phyloP scores from a whole-genome alignment of 2,888 invertebrate species.

The Lepidonotus clava region DNA sequence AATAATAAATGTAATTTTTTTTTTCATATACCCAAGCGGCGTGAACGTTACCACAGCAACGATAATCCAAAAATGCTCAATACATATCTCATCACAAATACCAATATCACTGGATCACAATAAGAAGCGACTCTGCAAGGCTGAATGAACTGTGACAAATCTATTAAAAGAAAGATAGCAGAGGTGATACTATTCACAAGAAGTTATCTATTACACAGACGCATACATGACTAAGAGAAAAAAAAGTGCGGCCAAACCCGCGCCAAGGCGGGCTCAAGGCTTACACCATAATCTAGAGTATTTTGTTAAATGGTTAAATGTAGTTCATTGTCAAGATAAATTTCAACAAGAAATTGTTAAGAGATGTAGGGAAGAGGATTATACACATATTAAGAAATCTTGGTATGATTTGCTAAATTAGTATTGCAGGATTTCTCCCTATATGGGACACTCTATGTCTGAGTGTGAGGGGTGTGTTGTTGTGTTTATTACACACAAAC shows the following conservation, averaged over 20 bases:
- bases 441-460: background rate
- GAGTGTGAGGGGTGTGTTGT: background rate
- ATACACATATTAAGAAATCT: constrained; percentile 40
- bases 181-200: constrained; percentile 50
- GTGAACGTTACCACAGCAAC: constrained; percentile 42
- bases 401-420: constrained; percentile 23
- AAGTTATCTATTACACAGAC: constrained; percentile 12
- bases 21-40: constrained; percentile 16
- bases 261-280: constrained; percentile 1
- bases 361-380: constrained; percentile 45
- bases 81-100: constrained; percentile 31
- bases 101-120: constrained; percentile 40
- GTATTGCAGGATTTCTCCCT: background rate
- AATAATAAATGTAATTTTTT: constrained; percentile 38
- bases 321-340: constrained; percentile 34
- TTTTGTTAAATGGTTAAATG: constrained; percentile 48
- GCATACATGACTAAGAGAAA: constrained; percentile 19
- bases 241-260: background rate
- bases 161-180: constrained; percentile 47
- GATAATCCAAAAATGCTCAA: constrained; percentile 39
- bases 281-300: constrained; percentile 53
- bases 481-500: background rate
- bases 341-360: constrained; percentile 51
- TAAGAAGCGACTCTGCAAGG: constrained; percentile 46
- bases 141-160: constrained; percentile 29